Base-by-base conservation (phyloP, 2,113 vertebrate species). In the Ciconia stormi region DNA sequence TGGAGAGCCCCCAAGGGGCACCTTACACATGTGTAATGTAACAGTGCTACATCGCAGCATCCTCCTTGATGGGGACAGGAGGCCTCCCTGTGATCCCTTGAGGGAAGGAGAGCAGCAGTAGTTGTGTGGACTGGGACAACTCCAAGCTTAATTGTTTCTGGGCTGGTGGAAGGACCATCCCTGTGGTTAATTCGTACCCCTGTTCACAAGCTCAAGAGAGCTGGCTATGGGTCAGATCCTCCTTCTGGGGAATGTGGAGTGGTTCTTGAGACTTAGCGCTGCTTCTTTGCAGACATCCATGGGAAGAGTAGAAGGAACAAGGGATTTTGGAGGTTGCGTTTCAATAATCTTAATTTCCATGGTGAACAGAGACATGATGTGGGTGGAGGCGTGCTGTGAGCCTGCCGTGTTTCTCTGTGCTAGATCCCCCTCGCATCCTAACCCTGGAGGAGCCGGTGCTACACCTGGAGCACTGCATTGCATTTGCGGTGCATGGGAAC, bases 361-460 rank as follows among this genome's bases (percentile, higher is more conserved):
- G 70, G 73, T 72, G 73, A 17, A 14, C 29, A 36, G 73, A 36
- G 65, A 20, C 2, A 5, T 46, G 61, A 2, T 5, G 13, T 25
- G 84, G 67, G 87, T 90, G 71, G 82, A 93, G 85, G 50, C 36
- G 79, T 95, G 87, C 82, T 96, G 92, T 93, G 92, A 97, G 93
- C 61, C 82, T 96, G 86, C 91, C 63, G 4, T 89, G 70, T 94
- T 76, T 96, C 63, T 97, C 72, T 89, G 82, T 77, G 49, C 49
- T 98, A 99, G 99, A 99, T 98, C 99, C 99, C n/a, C 99, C 99
- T 0, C 98, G 98, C 20, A 99, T 99, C 96, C 83, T 99, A 85
- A 99, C 98, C 44, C 98, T 99, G 97, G 98, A 98, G 66, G 99
- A 99, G 93, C 99, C 99, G 0, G 99, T 99, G 86, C 98, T 98